Conservation (phyloP, 1,140 invertebrate genomes). For the Neuroterus valhalla region DNA sequence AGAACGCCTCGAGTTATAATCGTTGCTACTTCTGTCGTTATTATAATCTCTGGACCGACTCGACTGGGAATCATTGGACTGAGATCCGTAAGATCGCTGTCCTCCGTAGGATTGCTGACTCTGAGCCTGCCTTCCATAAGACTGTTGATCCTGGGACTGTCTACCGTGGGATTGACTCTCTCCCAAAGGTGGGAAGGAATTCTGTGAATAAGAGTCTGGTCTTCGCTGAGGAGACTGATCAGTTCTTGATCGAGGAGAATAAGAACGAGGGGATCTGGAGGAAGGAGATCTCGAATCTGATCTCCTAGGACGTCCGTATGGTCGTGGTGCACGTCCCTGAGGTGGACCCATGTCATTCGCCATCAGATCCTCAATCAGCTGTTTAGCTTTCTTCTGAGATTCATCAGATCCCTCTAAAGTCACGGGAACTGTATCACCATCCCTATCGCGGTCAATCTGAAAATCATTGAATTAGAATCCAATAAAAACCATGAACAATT, state of each 20-base stretch:
- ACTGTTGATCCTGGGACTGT: neutral
- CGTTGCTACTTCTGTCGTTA: neutral
- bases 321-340: neutral
- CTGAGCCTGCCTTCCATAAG: neutral
- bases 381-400: conserved; percentile 74
- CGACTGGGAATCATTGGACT: neutral
- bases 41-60: neutral
- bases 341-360: conserved; percentile 32
- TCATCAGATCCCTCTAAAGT: conserved; percentile 75
- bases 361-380: conserved; percentile 75
- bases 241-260: conserved; percentile 20
- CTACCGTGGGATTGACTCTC: neutral
- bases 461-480: neutral
- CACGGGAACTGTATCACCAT: conserved; percentile 70
- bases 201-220: conserved; percentile 3
- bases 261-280: conserved; percentile 1
- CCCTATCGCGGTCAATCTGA: conserved; percentile 63
- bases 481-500: too few relatives aligned
- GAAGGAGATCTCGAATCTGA: conserved; percentile 1
- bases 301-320: conserved; percentile 37
- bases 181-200: neutral
- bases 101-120: neutral
- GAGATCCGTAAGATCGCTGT: neutral
- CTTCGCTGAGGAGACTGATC: neutral
- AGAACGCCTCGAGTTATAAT: neutral